phyloP scores from a whole-genome alignment of 1,140 invertebrate genomes.

The Papilio glaucus region DNA sequence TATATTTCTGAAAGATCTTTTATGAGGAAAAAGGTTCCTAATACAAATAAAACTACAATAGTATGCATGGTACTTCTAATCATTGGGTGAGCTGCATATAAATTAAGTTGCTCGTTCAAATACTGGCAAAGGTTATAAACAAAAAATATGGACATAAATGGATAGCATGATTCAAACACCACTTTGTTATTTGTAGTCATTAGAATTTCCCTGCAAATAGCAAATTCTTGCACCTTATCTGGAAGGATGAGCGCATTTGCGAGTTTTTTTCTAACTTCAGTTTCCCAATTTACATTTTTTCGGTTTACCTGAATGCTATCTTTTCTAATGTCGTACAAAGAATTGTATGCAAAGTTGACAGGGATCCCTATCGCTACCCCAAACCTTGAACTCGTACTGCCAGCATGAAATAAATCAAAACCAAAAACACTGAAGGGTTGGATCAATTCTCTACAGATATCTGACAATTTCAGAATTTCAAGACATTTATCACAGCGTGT shows the following conservation, averaged over 20 bases:
- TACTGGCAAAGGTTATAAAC: constrained; percentile 80
- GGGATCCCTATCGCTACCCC: constrained; percentile 71
- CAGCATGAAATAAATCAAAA: constrained; percentile 78
- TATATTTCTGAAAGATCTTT: constrained; percentile 86
- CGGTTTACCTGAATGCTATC: constrained; percentile 79
- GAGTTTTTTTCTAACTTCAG: constrained; percentile 85
- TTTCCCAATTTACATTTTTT: constrained; percentile 85
- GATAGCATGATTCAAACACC: constrained; percentile 81
- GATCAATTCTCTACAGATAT: constrained; percentile 64
- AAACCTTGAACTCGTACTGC: constrained; percentile 69
- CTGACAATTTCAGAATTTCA: constrained; percentile 60
- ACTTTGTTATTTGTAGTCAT: constrained; percentile 84
- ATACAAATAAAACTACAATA: constrained; percentile 83
- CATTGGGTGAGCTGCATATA: constrained; percentile 81
- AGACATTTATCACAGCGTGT: constrained; percentile 65
- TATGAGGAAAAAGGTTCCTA: constrained; percentile 85
- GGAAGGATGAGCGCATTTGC: constrained; percentile 87
- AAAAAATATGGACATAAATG: constrained; percentile 72
- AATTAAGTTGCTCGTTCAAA: constrained; percentile 83
- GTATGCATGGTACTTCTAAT: constrained; percentile 84
- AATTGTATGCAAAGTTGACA: constrained; percentile 69
- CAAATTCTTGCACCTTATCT: constrained; percentile 90
- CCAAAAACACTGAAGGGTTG: constrained; percentile 74
- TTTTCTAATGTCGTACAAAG: constrained; percentile 65
- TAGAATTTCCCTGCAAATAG: constrained; percentile 88